phyloP scores from a whole-genome alignment of 2,888 invertebrate species.

The Helobdella robusta region DNA sequence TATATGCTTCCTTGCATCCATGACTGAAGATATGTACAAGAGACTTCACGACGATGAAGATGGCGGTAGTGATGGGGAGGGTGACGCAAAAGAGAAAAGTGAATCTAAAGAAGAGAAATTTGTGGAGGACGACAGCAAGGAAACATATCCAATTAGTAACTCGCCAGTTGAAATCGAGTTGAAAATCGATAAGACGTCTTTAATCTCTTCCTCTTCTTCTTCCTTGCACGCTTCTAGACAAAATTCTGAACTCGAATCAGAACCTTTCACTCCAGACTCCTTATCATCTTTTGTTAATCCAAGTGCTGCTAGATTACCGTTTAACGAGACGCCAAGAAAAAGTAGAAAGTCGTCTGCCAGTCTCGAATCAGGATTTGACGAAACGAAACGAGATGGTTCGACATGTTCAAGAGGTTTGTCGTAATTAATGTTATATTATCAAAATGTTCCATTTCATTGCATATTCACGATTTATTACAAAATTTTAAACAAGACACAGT shows the following conservation, averaged over 20 bases:
- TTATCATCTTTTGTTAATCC: too few relatives aligned
- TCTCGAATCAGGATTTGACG: background rate
- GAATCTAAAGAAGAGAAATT: background rate
- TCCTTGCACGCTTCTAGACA: too few relatives aligned
- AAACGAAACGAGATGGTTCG: background rate
- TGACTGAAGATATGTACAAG: background rate
- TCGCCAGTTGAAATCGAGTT: background rate
- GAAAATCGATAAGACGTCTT: too few relatives aligned
- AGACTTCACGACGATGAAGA: slow-evolving; percentile 6
- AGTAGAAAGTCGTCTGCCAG: slow-evolving; percentile 9
- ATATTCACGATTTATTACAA: background rate
- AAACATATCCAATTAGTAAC: background rate
- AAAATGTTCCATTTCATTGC: background rate
- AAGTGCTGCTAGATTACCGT: too few relatives aligned
- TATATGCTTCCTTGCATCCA: slow-evolving; percentile 17
- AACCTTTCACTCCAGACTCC: too few relatives aligned
- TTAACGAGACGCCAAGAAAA: background rate
- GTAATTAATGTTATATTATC: background rate
- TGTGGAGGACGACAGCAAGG: background rate
- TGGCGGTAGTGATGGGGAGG: background rate
- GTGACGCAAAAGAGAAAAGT: background rate
- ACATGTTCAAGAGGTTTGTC: background rate
- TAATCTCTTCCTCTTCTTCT: too few relatives aligned
- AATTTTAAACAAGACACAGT: background rate
- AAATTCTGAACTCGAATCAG: too few relatives aligned